Conservation (phyloP, 1,140 invertebrate species). For the Brachionus sp. region DNA sequence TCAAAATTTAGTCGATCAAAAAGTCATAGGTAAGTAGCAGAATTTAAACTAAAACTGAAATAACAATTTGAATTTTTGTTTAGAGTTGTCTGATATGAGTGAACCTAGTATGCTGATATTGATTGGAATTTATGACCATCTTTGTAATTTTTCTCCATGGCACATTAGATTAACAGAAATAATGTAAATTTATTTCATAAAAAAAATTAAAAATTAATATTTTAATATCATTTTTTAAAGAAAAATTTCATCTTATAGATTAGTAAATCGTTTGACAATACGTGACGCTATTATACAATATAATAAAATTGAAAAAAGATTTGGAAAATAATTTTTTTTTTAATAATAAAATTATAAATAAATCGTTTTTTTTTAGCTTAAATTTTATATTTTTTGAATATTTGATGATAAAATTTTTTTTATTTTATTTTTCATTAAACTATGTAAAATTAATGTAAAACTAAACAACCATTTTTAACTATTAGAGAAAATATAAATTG, state of each 20-base stretch:
- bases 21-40: background rate
- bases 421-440: no score
- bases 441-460: no score
- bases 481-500: no score
- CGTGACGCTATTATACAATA: background rate
- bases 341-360: background rate
- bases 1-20: background rate
- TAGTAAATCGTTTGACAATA: slow-evolving; percentile 1
- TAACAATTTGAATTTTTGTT: background rate
- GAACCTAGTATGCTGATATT: background rate
- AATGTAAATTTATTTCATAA: background rate
- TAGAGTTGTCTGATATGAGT: background rate
- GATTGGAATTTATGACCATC: background rate
- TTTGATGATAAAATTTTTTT: no score
- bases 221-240: no score
- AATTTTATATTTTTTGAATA: no score
- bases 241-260: slow-evolving; percentile 5
- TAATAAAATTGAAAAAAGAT: slow-evolving; percentile 45
- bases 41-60: no score
- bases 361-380: background rate
- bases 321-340: slow-evolving; percentile 15
- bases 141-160: slow-evolving; percentile 5
- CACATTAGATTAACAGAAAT: slow-evolving; percentile 21
- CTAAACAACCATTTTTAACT: no score
- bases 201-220: background rate